These are phyloP conservation scores for Beroe forskalii DNA, from an alignment of 37 sponge, comb jelly and placozoan species.

Conservation along the genomic window DNA sequence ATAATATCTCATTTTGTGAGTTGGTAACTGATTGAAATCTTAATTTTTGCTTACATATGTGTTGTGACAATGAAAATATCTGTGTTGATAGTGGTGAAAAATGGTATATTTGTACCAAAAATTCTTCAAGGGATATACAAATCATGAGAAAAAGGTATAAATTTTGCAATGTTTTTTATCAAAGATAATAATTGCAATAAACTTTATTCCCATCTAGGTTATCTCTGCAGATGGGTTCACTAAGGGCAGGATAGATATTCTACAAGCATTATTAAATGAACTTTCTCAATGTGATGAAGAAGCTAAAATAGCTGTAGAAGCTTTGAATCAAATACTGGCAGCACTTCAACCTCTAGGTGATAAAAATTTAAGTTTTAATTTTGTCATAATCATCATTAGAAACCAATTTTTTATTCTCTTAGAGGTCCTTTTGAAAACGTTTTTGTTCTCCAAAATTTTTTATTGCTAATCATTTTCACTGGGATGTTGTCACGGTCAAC, in stretches of 20 bases:
- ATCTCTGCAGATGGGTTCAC: constrained; percentile 48
- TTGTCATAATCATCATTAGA: not conserved
- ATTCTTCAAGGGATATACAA: no score
- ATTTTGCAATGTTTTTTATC: not conserved
- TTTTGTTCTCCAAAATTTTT: no score
- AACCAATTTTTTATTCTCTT: no score
- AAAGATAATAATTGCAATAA: not conserved
- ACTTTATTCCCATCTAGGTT: not conserved
- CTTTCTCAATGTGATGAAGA: constrained; percentile 51
- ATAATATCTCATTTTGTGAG: constrained; percentile 63
- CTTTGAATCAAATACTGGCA: constrained; percentile 19
- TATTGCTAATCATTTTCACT: no score
- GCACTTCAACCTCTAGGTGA: constrained; percentile 40
- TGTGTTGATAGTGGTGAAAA: not conserved
- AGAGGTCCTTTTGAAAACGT: no score
- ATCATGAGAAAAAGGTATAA: no score
- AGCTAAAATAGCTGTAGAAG: constrained; percentile 27
- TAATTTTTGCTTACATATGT: not conserved
- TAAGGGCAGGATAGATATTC: not conserved
- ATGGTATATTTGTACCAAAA: no score
- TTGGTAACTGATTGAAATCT: not conserved
- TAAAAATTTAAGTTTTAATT: not conserved
- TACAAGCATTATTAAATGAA: not conserved
- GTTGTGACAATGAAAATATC: not conserved
- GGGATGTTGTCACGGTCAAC: no score